These are phyloP conservation scores for Myathropa florea DNA, from an alignment of 2,888 invertebrate genomes.

Conservation along the genomic window DNA sequence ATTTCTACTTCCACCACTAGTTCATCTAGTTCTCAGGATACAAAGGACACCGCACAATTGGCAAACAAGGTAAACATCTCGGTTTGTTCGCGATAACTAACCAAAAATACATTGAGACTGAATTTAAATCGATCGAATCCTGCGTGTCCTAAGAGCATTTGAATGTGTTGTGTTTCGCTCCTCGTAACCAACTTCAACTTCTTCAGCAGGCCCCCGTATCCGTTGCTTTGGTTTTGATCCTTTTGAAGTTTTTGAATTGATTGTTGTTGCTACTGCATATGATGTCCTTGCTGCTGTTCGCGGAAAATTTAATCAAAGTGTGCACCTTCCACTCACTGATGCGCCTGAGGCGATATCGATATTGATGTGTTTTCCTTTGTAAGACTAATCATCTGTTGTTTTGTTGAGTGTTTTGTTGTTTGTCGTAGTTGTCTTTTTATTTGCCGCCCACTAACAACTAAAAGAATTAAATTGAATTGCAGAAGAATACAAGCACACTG, in stretches of 20 bases:
- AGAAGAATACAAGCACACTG: neutral
- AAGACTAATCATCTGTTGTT: constrained; percentile 26
- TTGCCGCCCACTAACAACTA: constrained; percentile 50
- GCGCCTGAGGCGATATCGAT: neutral
- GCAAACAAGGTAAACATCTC: constrained; percentile 55
- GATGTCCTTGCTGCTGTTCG: neutral
- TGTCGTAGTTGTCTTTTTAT: constrained; percentile 30
- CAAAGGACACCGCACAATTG: constrained; percentile 66
- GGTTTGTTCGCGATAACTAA: constrained; percentile 10
- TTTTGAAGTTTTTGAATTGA: constrained; percentile 18
- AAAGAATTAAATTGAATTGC: neutral
- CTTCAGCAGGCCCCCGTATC: neutral
- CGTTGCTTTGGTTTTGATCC: neutral
- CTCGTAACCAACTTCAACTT: no score
- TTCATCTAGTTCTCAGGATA: constrained; percentile 69
- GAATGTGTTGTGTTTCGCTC: constrained; percentile 34
- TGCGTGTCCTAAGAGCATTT: constrained; percentile 70
- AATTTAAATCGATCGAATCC: constrained; percentile 33
- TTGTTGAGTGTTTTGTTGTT: constrained; percentile 57
- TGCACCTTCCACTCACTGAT: neutral
- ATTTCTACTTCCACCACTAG: constrained; percentile 40
- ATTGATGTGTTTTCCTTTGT: neutral
- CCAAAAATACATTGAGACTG: neutral
- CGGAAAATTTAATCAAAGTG: neutral
- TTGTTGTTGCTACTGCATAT: no score